A percentile compares a stretch with the other conserved stretches of the same genome.
phyloP scores from a whole-genome alignment of 2,888 invertebrate species.

The Plutella xylostella region DNA sequence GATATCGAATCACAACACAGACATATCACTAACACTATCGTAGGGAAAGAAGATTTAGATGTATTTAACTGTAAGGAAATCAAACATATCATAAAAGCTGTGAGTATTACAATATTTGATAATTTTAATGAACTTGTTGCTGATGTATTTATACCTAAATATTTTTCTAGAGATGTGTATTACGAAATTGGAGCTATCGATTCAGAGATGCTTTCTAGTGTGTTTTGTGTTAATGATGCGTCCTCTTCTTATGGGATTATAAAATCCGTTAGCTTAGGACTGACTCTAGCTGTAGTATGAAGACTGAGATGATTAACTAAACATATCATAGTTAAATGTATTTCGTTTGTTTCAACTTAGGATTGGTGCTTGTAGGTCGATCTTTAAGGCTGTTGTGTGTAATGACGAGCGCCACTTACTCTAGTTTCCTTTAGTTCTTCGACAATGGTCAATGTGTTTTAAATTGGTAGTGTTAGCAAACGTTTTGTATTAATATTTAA shows the following conservation, averaged over 20 bases:
- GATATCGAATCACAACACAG: slow-evolving; percentile 41
- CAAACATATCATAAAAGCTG: slow-evolving; percentile 67
- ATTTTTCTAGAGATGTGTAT: slow-evolving; percentile 69
- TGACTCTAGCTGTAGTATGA: slow-evolving; percentile 65
- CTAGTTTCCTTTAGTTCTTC: slow-evolving; percentile 4
- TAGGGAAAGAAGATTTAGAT: slow-evolving; percentile 43
- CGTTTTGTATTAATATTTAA: slow-evolving; percentile 28
- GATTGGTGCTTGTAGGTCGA: slow-evolving; percentile 70
- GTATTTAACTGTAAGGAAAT: slow-evolving; percentile 53
- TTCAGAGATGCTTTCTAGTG: slow-evolving; percentile 58
- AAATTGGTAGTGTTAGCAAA: slow-evolving; percentile 24
- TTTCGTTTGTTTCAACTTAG: slow-evolving; percentile 65
- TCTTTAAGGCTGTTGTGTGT: slow-evolving; percentile 68
- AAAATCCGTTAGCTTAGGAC: slow-evolving; percentile 65
- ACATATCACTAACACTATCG: slow-evolving; percentile 42
- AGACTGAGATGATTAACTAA: slow-evolving; percentile 64
- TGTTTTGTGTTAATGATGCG: slow-evolving; percentile 60
- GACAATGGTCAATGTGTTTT: neutral
- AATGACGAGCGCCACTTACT: slow-evolving; percentile 29
- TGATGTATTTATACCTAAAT: slow-evolving; percentile 63
- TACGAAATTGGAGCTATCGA: slow-evolving; percentile 50
- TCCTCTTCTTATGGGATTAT: slow-evolving; percentile 67
- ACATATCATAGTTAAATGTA: slow-evolving; percentile 64
- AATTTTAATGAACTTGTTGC: slow-evolving; percentile 62
- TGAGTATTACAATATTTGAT: slow-evolving; percentile 68